Base-by-base conservation (phyloP, 1,140 invertebrate genomes). In the Scylla paramamosain region DNA sequence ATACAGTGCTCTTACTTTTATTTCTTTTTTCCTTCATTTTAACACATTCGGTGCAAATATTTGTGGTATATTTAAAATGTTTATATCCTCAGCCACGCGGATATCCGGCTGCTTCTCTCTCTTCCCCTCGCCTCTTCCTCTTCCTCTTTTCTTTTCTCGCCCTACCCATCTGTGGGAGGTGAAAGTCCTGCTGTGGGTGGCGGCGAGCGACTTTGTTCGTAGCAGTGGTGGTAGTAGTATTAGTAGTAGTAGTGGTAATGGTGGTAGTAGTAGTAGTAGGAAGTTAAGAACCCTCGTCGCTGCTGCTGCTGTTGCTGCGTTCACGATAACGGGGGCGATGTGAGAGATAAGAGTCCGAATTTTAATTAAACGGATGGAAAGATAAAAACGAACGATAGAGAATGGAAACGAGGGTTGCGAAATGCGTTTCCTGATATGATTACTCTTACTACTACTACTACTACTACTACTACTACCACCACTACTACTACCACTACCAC, bases 61-160 rank as follows among this genome's bases (percentile, higher is more conserved):
- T 77, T 77, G n/a, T 77, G 67, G 67, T 25, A n/a, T 77, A n/a
- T 77, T 77, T 77, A n/a, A 77, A 77, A 77, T 77, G 67, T 77
- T 77, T 77, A 77, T 20, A 25, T 25, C 67, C 20, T n/a, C 20
- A 20, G 20, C 20, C n/a, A 77, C 25, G 67, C 67, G 67, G 67
- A 77, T 77, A 77, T 77, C 67, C 67, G 67, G 67, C 25, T 77
- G 16, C 67, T 67, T 67, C 10, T 25, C 3, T 77, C n/a, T 77
- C 67, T 59, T 59, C 52, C 67, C 67, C n/a, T 12, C n/a, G 12
- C 67, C 6, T n/a, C 67, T 77, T 77, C 67, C 67, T n/a, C 67
- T n/a, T n/a, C 67, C 67, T 77, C 67, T 77, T 77, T n/a, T 20
- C 20, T n/a, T n/a, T 77, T 77, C n/a, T 25, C 67, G 12, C 20